Evolutionary conservation across 1,140 invertebrate species (phyloP), one percentile per base, ranked within the genome.

Genomic region (Anadara kagoshimensis): DNA sequence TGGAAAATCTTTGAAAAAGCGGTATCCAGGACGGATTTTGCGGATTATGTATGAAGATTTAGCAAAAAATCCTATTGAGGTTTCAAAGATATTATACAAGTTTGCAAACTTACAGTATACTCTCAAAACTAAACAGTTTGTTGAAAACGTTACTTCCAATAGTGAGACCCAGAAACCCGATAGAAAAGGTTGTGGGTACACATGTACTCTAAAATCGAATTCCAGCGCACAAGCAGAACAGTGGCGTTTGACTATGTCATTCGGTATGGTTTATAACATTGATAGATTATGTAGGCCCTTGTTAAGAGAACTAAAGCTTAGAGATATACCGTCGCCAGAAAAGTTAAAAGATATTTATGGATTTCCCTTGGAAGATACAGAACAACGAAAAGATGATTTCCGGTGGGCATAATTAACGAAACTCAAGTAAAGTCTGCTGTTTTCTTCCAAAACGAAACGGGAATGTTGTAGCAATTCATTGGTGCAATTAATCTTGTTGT

Each of bases 31-130:
- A 3, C 44, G 75, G 1, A 57, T 72, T 18, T 69, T 56, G 24
- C 44, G 62, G 14, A 54, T 76, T 45, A 49, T 65, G 3, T 79
- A 79, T 51, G 78, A 79, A 54, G 73, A 66, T 44, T 12, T 79
- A 26, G 74, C 74, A 0, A 63, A 69, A 24, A 61, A 62, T 22
- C 78, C 78, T 12, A 22, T 72, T 5, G n/a, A 69, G 16, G 44
- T 69, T 14, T 54, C 78, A 8, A 54, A 72, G n/a, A 53, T 41
- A 10, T 12, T 79, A 44, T 79, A 79, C 54, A 44, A 62, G 0
- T 79, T 72, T 61, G 16, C 70, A 24, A 56, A 57, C 1, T 47
- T 76, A n/a, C 36, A 51, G 1, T 70, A 63, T 36, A 71, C 70
- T 11, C 1, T 22, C 4, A 29, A 56, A 14, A 59, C 71, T 5